A percentile compares a stretch with the other conserved stretches of the same genome.
These are phyloP conservation scores for Dryobates pubescens DNA, from an alignment of 2,797 vertebrate species.

Conservation along the genomic window DNA sequence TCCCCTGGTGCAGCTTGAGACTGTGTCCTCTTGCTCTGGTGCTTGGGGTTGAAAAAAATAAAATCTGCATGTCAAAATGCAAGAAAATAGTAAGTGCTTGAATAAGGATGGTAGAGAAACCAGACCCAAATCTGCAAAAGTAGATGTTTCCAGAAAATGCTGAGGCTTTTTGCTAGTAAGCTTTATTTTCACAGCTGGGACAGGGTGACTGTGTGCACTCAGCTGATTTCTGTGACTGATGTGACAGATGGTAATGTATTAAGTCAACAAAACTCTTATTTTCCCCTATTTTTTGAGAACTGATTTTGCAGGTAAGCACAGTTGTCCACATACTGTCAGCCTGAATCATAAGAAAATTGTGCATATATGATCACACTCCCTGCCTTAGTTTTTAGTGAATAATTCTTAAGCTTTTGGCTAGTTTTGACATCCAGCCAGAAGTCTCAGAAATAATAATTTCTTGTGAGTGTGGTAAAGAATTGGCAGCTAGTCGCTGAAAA, in stretches of 20 bases:
- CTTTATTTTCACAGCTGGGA: background rate
- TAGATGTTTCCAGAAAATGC: background rate
- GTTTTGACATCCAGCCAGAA: background rate
- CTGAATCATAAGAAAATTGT: fast-evolving
- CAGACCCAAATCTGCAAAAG: background rate
- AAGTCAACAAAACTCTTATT: background rate
- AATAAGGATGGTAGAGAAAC: background rate
- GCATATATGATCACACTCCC: background rate
- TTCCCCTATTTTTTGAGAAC: background rate
- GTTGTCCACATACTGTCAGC: background rate
- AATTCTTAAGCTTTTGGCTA: background rate
- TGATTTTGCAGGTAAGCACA: background rate
- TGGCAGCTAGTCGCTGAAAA: background rate
- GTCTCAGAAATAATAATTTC: background rate
- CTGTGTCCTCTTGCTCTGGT: too few species aligned
- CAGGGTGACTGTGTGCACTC: background rate
- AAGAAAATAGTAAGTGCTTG: background rate
- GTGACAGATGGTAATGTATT: background rate
- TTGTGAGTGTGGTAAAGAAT: background rate
- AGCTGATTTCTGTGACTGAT: background rate
- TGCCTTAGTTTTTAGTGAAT: background rate
- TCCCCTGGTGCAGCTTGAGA: too few species aligned
- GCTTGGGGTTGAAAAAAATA: too few species aligned
- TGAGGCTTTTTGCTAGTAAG: background rate
- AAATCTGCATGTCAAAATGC: background rate